A percentile compares a stretch with the other conserved stretches of the same genome.
These are phyloP conservation scores for Triops cancriformis DNA, from an alignment of 1,140 invertebrate species.

Conservation along the genomic window DNA sequence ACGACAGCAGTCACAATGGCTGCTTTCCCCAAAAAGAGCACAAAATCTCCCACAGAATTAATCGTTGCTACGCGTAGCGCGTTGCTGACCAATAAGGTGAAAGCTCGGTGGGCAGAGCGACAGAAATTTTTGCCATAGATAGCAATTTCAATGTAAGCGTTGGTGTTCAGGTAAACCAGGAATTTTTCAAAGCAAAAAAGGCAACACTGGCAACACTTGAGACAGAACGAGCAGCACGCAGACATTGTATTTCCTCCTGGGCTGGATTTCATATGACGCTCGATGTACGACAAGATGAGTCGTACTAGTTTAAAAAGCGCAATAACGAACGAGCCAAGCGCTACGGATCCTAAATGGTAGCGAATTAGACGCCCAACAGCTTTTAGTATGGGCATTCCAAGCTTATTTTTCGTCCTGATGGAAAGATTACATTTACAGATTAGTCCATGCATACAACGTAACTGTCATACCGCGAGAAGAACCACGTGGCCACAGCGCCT, in stretches of 20 bases:
- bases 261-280: conserved; percentile 29
- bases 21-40: conserved; percentile 82
- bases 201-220: conserved; percentile 61
- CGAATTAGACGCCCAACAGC: conserved; percentile 50
- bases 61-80: conserved; percentile 80
- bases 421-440: conserved; percentile 17
- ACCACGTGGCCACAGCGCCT: conserved; percentile 65
- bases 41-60: conserved; percentile 88
- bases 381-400: conserved; percentile 49
- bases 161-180: conserved; percentile 60
- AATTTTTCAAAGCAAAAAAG: conserved; percentile 63
- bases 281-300: conserved; percentile 45
- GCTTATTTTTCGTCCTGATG: conserved; percentile 53
- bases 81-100: conserved; percentile 70
- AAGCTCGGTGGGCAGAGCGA: conserved; percentile 58
- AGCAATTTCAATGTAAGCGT: conserved; percentile 71
- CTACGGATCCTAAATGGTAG: conserved; percentile 67
- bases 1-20: conserved; percentile 73
- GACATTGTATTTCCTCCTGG: conserved; percentile 36
- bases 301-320: conserved; percentile 58
- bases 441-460: background rate
- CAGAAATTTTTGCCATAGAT: conserved; percentile 64
- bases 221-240: conserved; percentile 31
- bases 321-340: conserved; percentile 65
- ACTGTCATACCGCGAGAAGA: conserved; percentile 57